Percentiles rank a stretch among this genome's conserved stretches.
phyloP scores from a whole-genome alignment of 1,140 invertebrate genomes.

The Macrobrachium nipponense region DNA sequence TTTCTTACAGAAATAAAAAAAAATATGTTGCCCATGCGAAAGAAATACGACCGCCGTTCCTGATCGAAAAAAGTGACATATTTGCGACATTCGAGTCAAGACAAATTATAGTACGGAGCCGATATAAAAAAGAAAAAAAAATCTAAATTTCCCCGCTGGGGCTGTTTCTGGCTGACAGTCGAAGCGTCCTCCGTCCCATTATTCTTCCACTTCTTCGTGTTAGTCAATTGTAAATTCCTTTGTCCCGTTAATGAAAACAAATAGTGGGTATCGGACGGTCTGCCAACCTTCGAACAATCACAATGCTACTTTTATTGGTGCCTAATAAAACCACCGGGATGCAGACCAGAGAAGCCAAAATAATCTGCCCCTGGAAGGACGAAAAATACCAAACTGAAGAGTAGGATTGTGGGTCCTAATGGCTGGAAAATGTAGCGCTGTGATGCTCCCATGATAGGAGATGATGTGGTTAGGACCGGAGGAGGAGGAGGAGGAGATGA shows the following conservation, averaged over 20 bases:
- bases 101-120: too few species aligned
- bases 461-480: neutral
- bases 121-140: too few species aligned
- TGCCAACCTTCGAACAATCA: constrained; percentile 52
- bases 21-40: neutral
- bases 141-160: neutral
- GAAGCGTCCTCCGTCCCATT: constrained; percentile 35
- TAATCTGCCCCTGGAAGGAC: neutral
- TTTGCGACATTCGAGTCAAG: too few species aligned
- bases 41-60: neutral
- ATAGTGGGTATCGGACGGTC: constrained; percentile 56
- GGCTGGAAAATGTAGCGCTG: neutral
- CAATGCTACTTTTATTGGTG: constrained; percentile 56
- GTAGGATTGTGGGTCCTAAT: constrained; percentile 3
- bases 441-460: constrained; percentile 4
- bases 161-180: constrained; percentile 23
- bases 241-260: constrained; percentile 61
- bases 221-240: constrained; percentile 57
- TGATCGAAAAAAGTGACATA: neutral
- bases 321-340: constrained; percentile 51
- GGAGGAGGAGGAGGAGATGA: too few species aligned
- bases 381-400: too few species aligned
- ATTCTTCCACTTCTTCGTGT: constrained; percentile 45
- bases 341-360: neutral
- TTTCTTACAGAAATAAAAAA: neutral